Percentiles rank a stretch among this genome's conserved stretches.
These are phyloP conservation scores for Megaleporinus macrocephalus DNA, from an alignment of 2,113 vertebrate species.

Conservation along the genomic window DNA sequence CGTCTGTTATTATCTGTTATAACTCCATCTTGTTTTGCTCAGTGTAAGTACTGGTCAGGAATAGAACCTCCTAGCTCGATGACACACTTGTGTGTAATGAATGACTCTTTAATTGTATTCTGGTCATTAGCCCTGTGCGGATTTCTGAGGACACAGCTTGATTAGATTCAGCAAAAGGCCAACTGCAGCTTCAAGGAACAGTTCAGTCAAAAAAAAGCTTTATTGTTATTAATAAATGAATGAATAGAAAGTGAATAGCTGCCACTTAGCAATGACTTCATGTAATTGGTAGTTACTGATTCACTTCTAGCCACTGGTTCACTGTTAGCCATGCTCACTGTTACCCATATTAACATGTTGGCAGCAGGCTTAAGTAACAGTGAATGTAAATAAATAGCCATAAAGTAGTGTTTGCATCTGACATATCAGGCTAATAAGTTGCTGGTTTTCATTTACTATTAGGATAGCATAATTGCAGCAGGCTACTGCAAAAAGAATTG, in stretches of 20 bases:
- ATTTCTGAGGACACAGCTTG: background rate
- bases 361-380: too few relatives aligned
- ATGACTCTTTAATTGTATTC: conserved; percentile 3
- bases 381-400: too few relatives aligned
- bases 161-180: background rate
- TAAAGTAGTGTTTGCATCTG: too few relatives aligned
- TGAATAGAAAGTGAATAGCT: too few relatives aligned
- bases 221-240: background rate
- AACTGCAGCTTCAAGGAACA: background rate
- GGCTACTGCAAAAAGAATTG: too few relatives aligned
- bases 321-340: background rate
- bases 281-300: background rate
- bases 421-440: too few relatives aligned
- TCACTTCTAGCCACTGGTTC: background rate
- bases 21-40: background rate
- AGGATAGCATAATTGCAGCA: too few relatives aligned
- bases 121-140: background rate
- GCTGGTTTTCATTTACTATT: too few relatives aligned
- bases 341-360: background rate
- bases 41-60: background rate
- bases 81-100: conserved; percentile 5
- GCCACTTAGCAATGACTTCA: background rate
- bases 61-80: background rate
- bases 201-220: background rate
- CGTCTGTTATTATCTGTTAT: background rate